phyloP scores from a whole-genome alignment of 2,888 invertebrate genomes.

The Nasonia oneida region DNA sequence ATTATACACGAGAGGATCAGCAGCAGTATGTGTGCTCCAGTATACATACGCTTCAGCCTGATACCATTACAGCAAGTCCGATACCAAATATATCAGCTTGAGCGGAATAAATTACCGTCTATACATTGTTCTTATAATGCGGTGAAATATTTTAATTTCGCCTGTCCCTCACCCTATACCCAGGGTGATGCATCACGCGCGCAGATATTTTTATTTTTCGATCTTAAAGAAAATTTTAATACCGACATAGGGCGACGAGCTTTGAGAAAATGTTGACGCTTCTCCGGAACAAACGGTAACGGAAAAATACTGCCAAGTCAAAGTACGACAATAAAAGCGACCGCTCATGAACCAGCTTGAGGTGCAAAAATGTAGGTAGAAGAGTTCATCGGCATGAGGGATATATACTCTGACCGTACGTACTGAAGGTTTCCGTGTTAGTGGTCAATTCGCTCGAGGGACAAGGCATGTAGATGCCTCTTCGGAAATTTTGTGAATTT shows the following conservation, averaged over 20 bases:
- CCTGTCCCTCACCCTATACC: neutral
- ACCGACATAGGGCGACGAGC: neutral
- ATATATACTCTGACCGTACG: neutral
- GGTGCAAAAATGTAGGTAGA: constrained; percentile 2
- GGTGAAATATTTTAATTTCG: neutral
- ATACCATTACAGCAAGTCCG: constrained; percentile 11
- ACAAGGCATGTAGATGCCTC: neutral
- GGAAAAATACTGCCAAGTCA: neutral
- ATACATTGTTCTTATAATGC: constrained; percentile 9
- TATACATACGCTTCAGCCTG: neutral
- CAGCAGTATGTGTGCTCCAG: neutral
- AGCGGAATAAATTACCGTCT: neutral
- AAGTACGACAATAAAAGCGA: neutral
- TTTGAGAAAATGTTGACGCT: neutral
- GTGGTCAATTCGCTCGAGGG: constrained; percentile 20
- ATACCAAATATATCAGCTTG: constrained; percentile 40
- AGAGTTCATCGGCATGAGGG: neutral
- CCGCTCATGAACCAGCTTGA: neutral
- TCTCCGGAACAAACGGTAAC: neutral
- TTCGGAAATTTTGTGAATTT: constrained; percentile 32
- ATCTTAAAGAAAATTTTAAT: neutral
- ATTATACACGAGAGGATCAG: constrained; percentile 32
- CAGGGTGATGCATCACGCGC: neutral
- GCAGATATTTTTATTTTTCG: neutral
- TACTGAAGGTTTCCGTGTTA: constrained; percentile 18